These are phyloP conservation scores for Charanyca ferruginea DNA, from an alignment of 2,888 invertebrate species.

Conservation along the genomic window DNA sequence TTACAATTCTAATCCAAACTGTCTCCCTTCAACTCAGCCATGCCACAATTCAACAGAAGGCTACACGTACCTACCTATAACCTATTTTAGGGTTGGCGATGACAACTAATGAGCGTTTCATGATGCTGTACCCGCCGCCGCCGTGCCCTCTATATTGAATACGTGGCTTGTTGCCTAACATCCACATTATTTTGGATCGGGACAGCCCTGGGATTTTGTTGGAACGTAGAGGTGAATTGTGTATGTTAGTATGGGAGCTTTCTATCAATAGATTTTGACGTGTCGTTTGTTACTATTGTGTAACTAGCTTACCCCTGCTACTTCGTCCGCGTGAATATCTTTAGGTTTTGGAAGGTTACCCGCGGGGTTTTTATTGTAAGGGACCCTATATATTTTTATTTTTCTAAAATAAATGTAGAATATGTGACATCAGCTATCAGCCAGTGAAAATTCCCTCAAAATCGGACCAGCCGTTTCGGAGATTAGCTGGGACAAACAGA, in stretches of 20 bases:
- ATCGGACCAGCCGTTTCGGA: too few species aligned
- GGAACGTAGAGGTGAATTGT: conserved; percentile 5
- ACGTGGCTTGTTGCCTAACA: conserved; percentile 62
- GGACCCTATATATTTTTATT: too few species aligned
- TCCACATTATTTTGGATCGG: conserved; percentile 52
- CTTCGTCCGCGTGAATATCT: too few species aligned
- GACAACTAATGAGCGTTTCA: conserved; percentile 55
- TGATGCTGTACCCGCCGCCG: conserved; percentile 33
- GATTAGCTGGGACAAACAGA: too few species aligned
- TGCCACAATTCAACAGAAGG: conserved; percentile 15
- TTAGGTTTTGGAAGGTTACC: too few species aligned
- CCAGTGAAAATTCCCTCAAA: too few species aligned
- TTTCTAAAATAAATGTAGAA: too few species aligned
- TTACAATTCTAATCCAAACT: background rate
- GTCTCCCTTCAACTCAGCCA: background rate
- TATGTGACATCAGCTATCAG: too few species aligned
- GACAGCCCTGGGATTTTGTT: conserved; percentile 20
- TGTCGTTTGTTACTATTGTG: background rate
- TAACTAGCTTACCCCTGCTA: too few species aligned
- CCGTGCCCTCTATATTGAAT: conserved; percentile 59
- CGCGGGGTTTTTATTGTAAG: too few species aligned
- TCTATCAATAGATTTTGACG: conserved; percentile 3
- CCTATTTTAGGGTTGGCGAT: conserved; percentile 36
- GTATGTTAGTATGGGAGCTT: background rate
- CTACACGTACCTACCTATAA: conserved; percentile 18